Evolutionary conservation across 1,140 invertebrate genomes (phyloP).

Genomic region (Adelges cooleyi): DNA sequence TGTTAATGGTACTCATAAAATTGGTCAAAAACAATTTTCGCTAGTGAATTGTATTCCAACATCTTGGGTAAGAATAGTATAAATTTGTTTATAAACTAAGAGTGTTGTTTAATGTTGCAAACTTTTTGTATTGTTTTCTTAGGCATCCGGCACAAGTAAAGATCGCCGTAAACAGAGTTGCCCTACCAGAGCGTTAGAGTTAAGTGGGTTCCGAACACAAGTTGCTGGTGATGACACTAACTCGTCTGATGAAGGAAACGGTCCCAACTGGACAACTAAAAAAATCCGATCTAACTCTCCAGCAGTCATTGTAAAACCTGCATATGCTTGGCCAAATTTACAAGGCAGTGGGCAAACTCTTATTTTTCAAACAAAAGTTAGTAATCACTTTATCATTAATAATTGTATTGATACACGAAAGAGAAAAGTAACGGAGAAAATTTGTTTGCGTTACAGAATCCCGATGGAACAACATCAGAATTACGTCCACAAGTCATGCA

Average conservation of each 20-base stretch:
- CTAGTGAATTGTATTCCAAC: slow-evolving; percentile 16
- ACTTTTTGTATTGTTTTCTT: neutral
- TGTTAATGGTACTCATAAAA: slow-evolving; percentile 17
- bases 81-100: neutral
- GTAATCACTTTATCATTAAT: neutral
- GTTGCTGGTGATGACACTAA: slow-evolving; percentile 20
- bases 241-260: slow-evolving; percentile 18
- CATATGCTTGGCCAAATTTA: slow-evolving; percentile 15
- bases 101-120: neutral
- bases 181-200: slow-evolving; percentile 50
- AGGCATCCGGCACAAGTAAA: slow-evolving; percentile 41
- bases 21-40: slow-evolving; percentile 15
- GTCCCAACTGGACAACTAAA: slow-evolving; percentile 15
- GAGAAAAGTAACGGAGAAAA: too few species aligned
- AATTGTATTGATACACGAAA: neutral
- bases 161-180: slow-evolving; percentile 60
- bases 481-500: slow-evolving; percentile 21
- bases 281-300: slow-evolving; percentile 19
- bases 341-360: slow-evolving; percentile 11
- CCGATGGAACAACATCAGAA: slow-evolving; percentile 21
- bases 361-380: slow-evolving; percentile 27
- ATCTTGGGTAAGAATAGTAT: neutral
- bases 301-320: slow-evolving; percentile 17
- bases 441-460: neutral
- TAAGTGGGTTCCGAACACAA: slow-evolving; percentile 23